Conservation (phyloP, 2,113 vertebrate genomes). For the Phocoena sinus region DNA sequence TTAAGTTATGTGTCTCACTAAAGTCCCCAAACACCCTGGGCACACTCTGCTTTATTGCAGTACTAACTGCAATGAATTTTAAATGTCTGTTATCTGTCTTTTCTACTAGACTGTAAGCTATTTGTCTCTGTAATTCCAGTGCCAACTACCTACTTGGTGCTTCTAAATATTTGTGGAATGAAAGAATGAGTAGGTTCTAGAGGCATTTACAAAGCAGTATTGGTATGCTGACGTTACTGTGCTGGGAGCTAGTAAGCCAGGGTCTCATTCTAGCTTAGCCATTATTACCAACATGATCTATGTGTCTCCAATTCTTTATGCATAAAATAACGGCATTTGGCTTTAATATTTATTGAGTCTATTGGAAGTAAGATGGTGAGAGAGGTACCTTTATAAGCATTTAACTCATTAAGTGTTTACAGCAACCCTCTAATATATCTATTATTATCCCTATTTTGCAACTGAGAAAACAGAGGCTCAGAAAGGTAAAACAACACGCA, state of each 20-base stretch:
- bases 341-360: neutral
- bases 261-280: neutral
- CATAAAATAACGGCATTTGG: neutral
- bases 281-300: neutral
- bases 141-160: neutral
- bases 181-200: neutral
- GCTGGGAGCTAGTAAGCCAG: neutral
- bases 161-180: neutral
- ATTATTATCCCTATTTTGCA: neutral
- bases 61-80: neutral
- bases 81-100: neutral
- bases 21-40: too few species aligned
- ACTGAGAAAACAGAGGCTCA: neutral
- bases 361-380: neutral
- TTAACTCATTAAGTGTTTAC: neutral
- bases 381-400: neutral
- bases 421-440: neutral
- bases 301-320: neutral
- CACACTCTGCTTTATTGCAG: neutral
- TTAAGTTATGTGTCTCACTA: neutral
- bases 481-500: neutral
- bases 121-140: neutral
- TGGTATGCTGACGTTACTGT: neutral
- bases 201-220: neutral
- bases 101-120: neutral